phyloP scores from a whole-genome alignment of 2,113 vertebrate genomes.

The Condylura cristata region DNA sequence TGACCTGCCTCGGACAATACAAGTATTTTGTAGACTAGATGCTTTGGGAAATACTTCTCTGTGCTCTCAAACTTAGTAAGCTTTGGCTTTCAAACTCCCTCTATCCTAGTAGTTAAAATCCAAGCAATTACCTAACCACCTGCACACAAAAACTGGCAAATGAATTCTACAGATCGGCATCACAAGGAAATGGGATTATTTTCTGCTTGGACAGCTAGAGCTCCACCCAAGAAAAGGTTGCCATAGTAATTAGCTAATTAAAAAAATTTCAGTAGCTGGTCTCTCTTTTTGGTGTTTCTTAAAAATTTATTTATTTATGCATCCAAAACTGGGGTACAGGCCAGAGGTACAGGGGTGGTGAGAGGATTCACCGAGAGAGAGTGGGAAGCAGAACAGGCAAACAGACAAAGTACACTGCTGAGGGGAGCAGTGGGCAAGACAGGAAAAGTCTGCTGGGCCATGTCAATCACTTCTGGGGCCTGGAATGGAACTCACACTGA shows the following conservation, averaged over 20 bases:
- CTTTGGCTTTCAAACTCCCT: not conserved
- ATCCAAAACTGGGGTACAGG: too few relatives aligned
- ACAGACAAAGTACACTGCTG: too few relatives aligned
- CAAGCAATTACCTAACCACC: not conserved
- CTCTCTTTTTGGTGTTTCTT: not conserved
- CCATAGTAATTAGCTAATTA: constrained; percentile 33
- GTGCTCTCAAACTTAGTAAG: not conserved
- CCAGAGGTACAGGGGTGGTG: too few relatives aligned
- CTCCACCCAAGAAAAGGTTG: constrained; percentile 13
- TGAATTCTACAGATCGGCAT: not conserved
- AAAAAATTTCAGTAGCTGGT: constrained; percentile 41
- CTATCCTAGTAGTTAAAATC: not conserved
- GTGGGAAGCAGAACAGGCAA: too few relatives aligned
- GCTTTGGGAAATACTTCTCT: not conserved
- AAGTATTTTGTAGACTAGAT: not conserved
- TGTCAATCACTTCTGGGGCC: too few relatives aligned
- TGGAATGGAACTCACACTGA: too few relatives aligned
- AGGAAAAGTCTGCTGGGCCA: too few relatives aligned
- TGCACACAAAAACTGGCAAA: not conserved
- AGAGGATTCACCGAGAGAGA: too few relatives aligned
- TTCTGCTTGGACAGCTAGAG: not conserved
- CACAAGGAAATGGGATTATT: constrained; percentile 33
- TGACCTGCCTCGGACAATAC: not conserved
- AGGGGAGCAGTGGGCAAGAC: too few relatives aligned
- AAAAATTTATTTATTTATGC: too few relatives aligned